These are phyloP conservation scores for Drosophila peninsularis DNA, from an alignment of 2,888 invertebrate species.

Conservation along the genomic window DNA sequence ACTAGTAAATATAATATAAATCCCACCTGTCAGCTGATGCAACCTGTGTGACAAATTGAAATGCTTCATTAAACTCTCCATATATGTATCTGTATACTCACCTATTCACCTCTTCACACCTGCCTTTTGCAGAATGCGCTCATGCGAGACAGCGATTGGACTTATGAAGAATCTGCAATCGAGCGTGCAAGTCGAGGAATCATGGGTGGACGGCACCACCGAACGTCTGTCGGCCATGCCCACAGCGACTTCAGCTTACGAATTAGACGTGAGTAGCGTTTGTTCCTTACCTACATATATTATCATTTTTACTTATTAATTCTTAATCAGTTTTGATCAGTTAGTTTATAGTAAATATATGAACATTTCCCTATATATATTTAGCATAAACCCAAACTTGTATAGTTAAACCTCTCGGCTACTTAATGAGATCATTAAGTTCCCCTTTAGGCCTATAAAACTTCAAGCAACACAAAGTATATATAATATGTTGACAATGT, in stretches of 20 bases:
- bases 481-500: slow-evolving; percentile 50
- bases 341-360: slow-evolving; percentile 27
- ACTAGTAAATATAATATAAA: not conserved
- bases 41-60: not conserved
- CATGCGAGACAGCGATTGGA: slow-evolving; percentile 95
- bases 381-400: slow-evolving; percentile 41
- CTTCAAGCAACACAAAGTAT: slow-evolving; percentile 70
- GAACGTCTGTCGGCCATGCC: slow-evolving; percentile 91
- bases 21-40: slow-evolving; percentile 13
- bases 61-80: slow-evolving; percentile 35
- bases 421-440: slow-evolving; percentile 35
- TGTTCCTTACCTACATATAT: slow-evolving; percentile 3
- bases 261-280: slow-evolving; percentile 84
- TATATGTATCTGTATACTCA: slow-evolving; percentile 7
- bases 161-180: slow-evolving; percentile 95
- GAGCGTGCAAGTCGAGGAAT: slow-evolving; percentile 93
- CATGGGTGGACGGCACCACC: slow-evolving; percentile 95
- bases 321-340: slow-evolving; percentile 43
- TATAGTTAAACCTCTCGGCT: slow-evolving; percentile 49
- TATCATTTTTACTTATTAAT: slow-evolving; percentile 29
- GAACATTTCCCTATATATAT: slow-evolving; percentile 10
- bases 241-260: slow-evolving; percentile 86
- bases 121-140: slow-evolving; percentile 88
- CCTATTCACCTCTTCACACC: slow-evolving; percentile 26
- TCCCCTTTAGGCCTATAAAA: slow-evolving; percentile 10